Conservation (phyloP, 2,113 vertebrate species). For the Austrofundulus limnaeus region DNA sequence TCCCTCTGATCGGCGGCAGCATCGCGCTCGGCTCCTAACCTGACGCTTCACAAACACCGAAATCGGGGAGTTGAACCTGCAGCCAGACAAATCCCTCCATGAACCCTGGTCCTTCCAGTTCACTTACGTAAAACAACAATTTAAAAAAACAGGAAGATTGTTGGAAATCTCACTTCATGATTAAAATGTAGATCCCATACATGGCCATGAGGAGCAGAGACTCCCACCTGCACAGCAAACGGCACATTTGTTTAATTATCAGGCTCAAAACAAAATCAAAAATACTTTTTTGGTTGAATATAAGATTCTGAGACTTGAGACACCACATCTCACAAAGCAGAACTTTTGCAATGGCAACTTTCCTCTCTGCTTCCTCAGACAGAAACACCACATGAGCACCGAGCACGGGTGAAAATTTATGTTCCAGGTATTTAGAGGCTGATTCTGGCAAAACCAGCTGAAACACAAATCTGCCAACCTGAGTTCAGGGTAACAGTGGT, state of each 20-base stretch:
- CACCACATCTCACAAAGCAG: background rate
- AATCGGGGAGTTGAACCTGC: slow-evolving; percentile 78
- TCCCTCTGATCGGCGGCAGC: slow-evolving; percentile 53
- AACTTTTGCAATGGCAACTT: background rate
- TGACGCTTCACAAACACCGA: slow-evolving; percentile 60
- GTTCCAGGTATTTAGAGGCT: background rate
- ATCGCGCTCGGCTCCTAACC: slow-evolving; percentile 27
- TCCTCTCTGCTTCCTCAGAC: background rate
- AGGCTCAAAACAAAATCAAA: too few species aligned
- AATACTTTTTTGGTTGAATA: too few species aligned
- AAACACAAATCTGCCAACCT: slow-evolving; percentile 22
- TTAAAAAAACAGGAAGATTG: background rate
- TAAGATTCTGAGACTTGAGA: too few species aligned
- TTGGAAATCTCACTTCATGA: slow-evolving; percentile 79
- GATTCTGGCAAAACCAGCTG: slow-evolving; percentile 6
- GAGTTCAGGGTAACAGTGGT: slow-evolving; percentile 4
- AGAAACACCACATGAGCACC: background rate
- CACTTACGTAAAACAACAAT: background rate
- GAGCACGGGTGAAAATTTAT: background rate
- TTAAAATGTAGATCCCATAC: slow-evolving; percentile 81
- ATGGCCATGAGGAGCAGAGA: slow-evolving; percentile 78
- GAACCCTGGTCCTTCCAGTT: background rate
- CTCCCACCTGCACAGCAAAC: slow-evolving; percentile 77
- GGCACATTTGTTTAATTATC: background rate
- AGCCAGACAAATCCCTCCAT: slow-evolving; percentile 5